Conservation (phyloP, 2,888 invertebrate genomes). For the Rhodophaea formosa region DNA sequence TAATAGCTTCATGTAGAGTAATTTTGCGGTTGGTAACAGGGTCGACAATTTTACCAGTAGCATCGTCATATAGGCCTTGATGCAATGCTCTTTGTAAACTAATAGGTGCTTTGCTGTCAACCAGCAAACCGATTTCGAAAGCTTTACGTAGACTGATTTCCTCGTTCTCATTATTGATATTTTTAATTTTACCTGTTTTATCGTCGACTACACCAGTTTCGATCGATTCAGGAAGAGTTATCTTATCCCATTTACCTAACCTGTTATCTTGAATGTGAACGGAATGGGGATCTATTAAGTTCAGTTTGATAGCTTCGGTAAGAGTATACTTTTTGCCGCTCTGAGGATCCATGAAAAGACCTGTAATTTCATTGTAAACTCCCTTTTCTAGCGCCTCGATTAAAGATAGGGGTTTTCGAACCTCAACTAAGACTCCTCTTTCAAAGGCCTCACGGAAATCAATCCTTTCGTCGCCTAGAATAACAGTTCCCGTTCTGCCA, state of each 20-base stretch:
- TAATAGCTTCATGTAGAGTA: constrained; percentile 91
- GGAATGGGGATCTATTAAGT: constrained; percentile 91
- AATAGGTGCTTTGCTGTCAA: constrained; percentile 90
- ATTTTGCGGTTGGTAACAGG: constrained; percentile 89
- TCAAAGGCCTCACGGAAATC: constrained; percentile 94
- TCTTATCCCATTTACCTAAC: constrained; percentile 87
- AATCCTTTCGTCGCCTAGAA: constrained; percentile 82
- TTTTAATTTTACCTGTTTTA: constrained; percentile 85
- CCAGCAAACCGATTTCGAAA: constrained; percentile 88
- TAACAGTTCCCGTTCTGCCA: constrained; percentile 86
- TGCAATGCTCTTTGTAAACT: constrained; percentile 92
- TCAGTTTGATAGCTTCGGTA: constrained; percentile 89
- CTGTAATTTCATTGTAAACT: constrained; percentile 88
- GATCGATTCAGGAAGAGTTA: constrained; percentile 89
- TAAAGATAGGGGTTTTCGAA: constrained; percentile 89
- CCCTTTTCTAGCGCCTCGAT: constrained; percentile 91
- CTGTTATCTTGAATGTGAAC: constrained; percentile 90
- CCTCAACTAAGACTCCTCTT: constrained; percentile 90
- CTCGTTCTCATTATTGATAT: constrained; percentile 83
- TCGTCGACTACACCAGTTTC: constrained; percentile 88
- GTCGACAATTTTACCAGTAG: constrained; percentile 90
- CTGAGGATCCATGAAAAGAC: constrained; percentile 91
- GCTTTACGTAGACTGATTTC: constrained; percentile 88
- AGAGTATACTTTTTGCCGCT: constrained; percentile 89
- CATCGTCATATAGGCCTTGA: constrained; percentile 91